These are phyloP conservation scores for Aphyosemion australe DNA, from an alignment of 2,113 vertebrate species.

Conservation along the genomic window DNA sequence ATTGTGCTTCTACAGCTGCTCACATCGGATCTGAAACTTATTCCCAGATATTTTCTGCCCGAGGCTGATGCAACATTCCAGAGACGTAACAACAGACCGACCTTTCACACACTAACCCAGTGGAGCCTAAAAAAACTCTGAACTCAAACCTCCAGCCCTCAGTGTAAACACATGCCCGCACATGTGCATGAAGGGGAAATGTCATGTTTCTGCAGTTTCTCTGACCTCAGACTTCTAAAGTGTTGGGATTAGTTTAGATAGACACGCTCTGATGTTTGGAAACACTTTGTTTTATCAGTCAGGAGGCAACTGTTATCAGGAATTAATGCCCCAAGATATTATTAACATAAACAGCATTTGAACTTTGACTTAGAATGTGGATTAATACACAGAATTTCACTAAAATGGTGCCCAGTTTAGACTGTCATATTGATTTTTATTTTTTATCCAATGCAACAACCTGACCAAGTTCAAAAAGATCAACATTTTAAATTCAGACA, in stretches of 20 bases:
- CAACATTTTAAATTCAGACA: too few relatives aligned
- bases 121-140: constrained; percentile 32
- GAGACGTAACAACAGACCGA: constrained; percentile 56
- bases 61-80: constrained; percentile 50
- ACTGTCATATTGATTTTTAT: too few relatives aligned
- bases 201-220: constrained; percentile 7
- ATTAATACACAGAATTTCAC: neutral
- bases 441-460: too few relatives aligned
- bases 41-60: neutral
- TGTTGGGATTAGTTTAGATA: constrained; percentile 1
- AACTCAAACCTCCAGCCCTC: neutral
- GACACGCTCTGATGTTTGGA: neutral
- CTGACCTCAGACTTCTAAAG: neutral
- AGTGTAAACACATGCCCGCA: constrained; percentile 37
- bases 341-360: neutral
- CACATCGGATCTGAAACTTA: constrained; percentile 20
- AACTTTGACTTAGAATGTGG: neutral
- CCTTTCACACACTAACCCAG: constrained; percentile 77
- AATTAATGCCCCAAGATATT: neutral
- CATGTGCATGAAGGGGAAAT: constrained; percentile 39
- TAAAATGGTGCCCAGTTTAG: too few relatives aligned
- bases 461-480: too few relatives aligned
- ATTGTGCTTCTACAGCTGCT: constrained; percentile 16
- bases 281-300: neutral
- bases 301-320: neutral